Conservation (phyloP, 2,113 vertebrate species). For the Hemicordylus capensis region DNA sequence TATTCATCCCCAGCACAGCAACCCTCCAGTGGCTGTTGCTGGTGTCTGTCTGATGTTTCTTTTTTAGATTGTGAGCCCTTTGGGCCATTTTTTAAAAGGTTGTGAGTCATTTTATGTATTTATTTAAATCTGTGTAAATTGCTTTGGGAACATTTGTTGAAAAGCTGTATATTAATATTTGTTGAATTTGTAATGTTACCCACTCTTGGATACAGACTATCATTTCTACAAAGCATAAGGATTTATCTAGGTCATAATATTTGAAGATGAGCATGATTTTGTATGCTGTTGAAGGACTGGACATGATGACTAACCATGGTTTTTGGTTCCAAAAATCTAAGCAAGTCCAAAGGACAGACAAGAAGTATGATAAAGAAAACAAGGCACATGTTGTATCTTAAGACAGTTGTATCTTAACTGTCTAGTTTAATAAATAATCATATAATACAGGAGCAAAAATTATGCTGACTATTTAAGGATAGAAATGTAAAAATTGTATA, state of each 20-base stretch:
- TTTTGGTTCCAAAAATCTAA: not conserved
- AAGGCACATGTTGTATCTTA: constrained; percentile 17
- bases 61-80: too few species aligned
- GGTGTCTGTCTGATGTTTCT: too few species aligned
- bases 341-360: constrained; percentile 14
- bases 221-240: not conserved
- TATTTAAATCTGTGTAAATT: too few species aligned
- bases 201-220: not conserved
- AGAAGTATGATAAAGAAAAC: constrained; percentile 34
- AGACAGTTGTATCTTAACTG: constrained; percentile 18
- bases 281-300: too few species aligned
- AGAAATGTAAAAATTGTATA: too few species aligned
- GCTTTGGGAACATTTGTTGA: too few species aligned
- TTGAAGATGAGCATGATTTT: not conserved
- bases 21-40: too few species aligned
- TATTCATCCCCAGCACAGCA: too few species aligned
- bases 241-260: not conserved
- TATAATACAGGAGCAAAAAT: constrained; percentile 32
- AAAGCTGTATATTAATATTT: too few species aligned
- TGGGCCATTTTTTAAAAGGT: too few species aligned
- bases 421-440: constrained; percentile 29
- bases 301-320: not conserved
- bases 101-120: too few species aligned
- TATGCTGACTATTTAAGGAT: not conserved
- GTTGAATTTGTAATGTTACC: too few species aligned